Evolutionary conservation across 2,888 invertebrate genomes (phyloP).

Genomic region (Nomada ruficornis): DNA sequence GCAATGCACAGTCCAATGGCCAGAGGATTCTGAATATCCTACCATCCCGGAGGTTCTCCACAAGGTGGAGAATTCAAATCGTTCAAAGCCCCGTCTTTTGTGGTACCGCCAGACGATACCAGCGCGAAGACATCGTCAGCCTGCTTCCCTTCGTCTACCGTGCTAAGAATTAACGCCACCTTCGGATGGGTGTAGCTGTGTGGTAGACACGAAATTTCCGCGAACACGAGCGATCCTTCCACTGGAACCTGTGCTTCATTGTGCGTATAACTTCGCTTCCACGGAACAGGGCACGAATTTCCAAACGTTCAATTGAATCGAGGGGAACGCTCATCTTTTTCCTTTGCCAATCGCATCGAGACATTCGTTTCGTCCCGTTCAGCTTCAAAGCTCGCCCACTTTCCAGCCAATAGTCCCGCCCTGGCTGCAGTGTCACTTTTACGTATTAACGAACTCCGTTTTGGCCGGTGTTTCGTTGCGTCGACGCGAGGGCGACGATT

Average conservation of each 20-base stretch:
- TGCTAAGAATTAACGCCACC: slow-evolving; percentile 11
- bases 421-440: not conserved
- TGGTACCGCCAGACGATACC: not conserved
- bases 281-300: slow-evolving; percentile 3
- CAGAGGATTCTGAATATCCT: not conserved
- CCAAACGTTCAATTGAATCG: slow-evolving; percentile 26
- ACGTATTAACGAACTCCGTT: slow-evolving; percentile 51
- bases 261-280: slow-evolving; percentile 4
- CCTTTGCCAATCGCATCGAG: not conserved
- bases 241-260: slow-evolving; percentile 11
- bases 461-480: slow-evolving; percentile 40
- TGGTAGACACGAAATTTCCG: not conserved
- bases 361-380: not conserved
- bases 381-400: not conserved
- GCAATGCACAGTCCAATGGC: slow-evolving; percentile 41
- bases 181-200: not conserved
- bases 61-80: slow-evolving; percentile 47
- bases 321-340: slow-evolving; percentile 4
- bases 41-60: not conserved
- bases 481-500: slow-evolving; percentile 40
- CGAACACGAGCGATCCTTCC: not conserved
- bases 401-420: no score
- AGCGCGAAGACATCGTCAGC: not conserved
- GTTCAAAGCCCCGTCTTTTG: slow-evolving; percentile 26
- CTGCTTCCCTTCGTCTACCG: not conserved